phyloP scores from a whole-genome alignment of 2,797 vertebrate genomes.

The Selene dorsalis region DNA sequence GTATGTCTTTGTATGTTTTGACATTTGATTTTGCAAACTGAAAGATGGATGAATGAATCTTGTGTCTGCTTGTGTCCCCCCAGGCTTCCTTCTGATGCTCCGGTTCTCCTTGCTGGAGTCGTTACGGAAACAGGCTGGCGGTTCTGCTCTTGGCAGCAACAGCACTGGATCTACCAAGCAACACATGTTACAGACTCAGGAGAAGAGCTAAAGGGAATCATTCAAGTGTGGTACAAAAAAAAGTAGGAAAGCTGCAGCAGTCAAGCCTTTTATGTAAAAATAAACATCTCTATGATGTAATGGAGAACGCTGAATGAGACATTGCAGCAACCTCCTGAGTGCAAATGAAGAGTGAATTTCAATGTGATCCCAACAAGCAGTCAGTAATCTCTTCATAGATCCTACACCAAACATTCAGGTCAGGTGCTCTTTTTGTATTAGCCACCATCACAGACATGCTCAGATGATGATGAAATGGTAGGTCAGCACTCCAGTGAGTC shows the following conservation, averaged over 20 bases:
- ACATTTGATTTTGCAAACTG: too few species aligned
- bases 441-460: neutral
- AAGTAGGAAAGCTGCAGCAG: neutral
- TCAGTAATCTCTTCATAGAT: neutral
- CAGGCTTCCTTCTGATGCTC: constrained; percentile 85
- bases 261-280: neutral
- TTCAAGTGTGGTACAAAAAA: neutral
- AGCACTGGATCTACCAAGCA: constrained; percentile 80
- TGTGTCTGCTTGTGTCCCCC: constrained; percentile 5
- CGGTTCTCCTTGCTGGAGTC: constrained; percentile 80
- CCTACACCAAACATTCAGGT: neutral
- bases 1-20: too few species aligned
- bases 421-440: neutral
- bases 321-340: neutral
- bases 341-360: neutral
- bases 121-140: constrained; percentile 60
- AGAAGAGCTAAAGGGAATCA: constrained; percentile 63
- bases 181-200: constrained; percentile 78
- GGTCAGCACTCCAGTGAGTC: too few species aligned
- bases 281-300: neutral
- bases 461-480: too few species aligned
- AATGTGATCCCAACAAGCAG: neutral
- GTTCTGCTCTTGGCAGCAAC: constrained; percentile 57
- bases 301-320: neutral
- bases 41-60: neutral